phyloP scores from a whole-genome alignment of 2,113 vertebrate species.

The Pica pica region DNA sequence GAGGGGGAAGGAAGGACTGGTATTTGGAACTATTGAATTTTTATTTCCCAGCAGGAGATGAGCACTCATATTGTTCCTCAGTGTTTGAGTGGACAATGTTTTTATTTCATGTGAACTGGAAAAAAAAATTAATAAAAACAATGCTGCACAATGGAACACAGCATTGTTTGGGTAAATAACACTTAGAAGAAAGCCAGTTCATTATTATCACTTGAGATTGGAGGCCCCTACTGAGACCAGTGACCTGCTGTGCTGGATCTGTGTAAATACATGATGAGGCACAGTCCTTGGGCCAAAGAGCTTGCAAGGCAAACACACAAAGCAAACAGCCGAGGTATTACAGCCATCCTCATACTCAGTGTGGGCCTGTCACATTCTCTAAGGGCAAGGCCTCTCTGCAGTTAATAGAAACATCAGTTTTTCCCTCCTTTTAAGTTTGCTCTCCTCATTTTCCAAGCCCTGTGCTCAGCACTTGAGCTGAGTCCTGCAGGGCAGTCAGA shows the following conservation, averaged over 20 bases:
- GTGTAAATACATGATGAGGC: constrained; percentile 34
- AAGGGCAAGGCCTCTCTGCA: not conserved
- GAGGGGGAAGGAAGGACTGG: constrained; percentile 14
- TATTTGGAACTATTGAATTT: constrained; percentile 42
- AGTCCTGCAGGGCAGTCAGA: not conserved
- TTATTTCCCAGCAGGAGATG: constrained; percentile 41
- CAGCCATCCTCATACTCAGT: not conserved
- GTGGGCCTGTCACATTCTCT: not conserved
- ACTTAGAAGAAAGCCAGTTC: constrained; percentile 25
- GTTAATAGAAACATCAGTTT: not conserved
- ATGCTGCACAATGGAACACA: not conserved
- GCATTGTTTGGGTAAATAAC: constrained; percentile 38
- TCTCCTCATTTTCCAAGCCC: not conserved
- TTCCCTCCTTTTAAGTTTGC: not conserved
- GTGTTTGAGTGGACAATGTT: constrained; percentile 12
- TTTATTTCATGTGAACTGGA: constrained; percentile 15
- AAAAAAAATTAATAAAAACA: constrained; percentile 27
- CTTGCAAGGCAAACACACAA: constrained; percentile 32
- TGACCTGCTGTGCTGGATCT: constrained; percentile 19
- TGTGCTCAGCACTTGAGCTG: not conserved
- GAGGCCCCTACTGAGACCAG: not conserved
- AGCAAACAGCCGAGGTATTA: constrained; percentile 38
- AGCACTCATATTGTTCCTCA: not conserved
- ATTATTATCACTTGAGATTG: constrained; percentile 44
- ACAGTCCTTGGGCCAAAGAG: constrained; percentile 29